Percentiles rank a stretch among this genome's conserved stretches.
Evolutionary conservation across 2,113 vertebrate species (phyloP).

Genomic region (Micromys minutus): DNA sequence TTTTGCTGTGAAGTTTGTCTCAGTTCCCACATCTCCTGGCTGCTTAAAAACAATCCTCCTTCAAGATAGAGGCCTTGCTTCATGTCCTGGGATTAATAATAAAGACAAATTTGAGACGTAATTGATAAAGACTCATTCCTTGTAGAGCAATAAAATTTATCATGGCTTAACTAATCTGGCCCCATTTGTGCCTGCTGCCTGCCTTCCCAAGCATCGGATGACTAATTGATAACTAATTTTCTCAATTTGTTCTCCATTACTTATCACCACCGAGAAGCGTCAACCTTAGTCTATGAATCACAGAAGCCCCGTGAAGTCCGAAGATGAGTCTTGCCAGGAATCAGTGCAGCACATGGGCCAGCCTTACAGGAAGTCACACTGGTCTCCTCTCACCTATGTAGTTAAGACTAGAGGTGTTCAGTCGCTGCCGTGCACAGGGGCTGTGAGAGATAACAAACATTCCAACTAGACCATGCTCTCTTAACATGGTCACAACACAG

Average conservation of each 20-base stretch:
- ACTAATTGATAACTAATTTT: slow-evolving; percentile 83
- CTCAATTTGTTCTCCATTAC: slow-evolving; percentile 81
- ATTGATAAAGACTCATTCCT: slow-evolving; percentile 68
- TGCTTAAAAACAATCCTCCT: neutral
- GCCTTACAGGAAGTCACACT: neutral
- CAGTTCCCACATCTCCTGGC: neutral
- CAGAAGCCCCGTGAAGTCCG: slow-evolving; percentile 45
- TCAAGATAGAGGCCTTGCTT: slow-evolving; percentile 7
- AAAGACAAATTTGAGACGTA: slow-evolving; percentile 73
- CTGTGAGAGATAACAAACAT: neutral
- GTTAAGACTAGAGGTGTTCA: neutral
- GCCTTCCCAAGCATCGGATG: slow-evolving; percentile 73
- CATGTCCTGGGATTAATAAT: slow-evolving; percentile 61
- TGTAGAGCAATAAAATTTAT: slow-evolving; percentile 68
- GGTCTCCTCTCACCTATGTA: neutral
- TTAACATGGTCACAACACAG: neutral
- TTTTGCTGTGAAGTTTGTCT: neutral
- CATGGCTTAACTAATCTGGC: slow-evolving; percentile 66
- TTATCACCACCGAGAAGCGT: slow-evolving; percentile 66
- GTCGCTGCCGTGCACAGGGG: neutral
- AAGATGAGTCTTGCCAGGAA: slow-evolving; percentile 29
- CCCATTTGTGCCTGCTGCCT: slow-evolving; percentile 70
- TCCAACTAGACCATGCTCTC: neutral
- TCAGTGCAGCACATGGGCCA: neutral
- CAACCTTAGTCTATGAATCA: slow-evolving; percentile 74